Evolutionary conservation across 2,113 vertebrate genomes (phyloP).

Genomic region (Myrmecophaga tridactyla): DNA sequence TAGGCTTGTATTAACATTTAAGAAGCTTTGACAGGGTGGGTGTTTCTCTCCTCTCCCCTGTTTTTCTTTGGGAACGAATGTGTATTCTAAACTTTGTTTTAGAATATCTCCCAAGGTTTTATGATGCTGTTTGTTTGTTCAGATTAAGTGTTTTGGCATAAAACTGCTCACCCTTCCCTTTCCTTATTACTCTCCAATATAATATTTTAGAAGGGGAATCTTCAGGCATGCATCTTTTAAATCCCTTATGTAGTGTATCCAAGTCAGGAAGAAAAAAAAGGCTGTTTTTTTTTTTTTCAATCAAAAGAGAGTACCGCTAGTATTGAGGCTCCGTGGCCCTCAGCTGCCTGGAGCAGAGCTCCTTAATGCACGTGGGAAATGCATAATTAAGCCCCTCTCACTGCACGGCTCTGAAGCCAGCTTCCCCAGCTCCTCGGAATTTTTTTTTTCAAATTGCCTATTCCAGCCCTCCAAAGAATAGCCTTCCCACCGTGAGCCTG

Average conservation of each 20-base stretch:
- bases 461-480: background rate
- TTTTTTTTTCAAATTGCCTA: background rate
- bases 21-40: background rate
- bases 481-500: background rate
- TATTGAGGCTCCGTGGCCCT: background rate
- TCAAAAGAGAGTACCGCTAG: background rate
- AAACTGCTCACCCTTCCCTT: background rate
- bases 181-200: background rate
- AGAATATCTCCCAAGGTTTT: background rate
- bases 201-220: background rate
- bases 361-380: background rate
- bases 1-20: conserved; percentile 13
- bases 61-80: background rate
- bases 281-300: background rate
- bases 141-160: background rate
- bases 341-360: background rate
- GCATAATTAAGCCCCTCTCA: background rate
- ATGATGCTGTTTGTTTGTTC: background rate
- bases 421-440: background rate
- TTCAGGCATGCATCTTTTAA: background rate
- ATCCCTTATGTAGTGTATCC: background rate
- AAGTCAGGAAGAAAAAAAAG: background rate
- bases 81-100: conserved; percentile 19
- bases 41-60: background rate
- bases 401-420: background rate